Base-by-base conservation (phyloP, 1,140 invertebrate genomes). In the Leptopilina clavipes region DNA sequence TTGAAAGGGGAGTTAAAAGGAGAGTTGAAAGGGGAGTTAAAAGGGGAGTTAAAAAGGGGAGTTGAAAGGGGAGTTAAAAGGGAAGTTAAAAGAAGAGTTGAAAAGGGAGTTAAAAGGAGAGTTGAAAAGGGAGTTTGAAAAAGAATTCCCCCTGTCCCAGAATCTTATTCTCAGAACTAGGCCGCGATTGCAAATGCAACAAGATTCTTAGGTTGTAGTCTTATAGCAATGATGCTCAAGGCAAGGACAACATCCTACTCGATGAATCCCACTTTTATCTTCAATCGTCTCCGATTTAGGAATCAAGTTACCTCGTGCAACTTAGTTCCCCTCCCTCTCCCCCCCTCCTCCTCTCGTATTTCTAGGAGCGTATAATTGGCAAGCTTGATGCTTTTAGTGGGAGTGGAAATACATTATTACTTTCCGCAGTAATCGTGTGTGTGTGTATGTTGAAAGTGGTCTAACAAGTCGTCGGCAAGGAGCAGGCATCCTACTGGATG, bases 391-490 rank as follows among this genome's bases (percentile, higher is more conserved):
- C n/a, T 31, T 65, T 14, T 19, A n/a, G 59, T 65, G 59, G 59
- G 59, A 31, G 59, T 65, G 22, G 3, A 37, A 65, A 65, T 65
- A 37, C 14, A 22, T 31, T 65, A n/a, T 54, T 0, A 3, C 10
- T n/a, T 65, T 65, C 19, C 7, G n/a, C 7, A 31, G 12, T 37
- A 37, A 25, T 0, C 73, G 78, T 76, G 73, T 76, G 73, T 79
- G 78, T 76, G 73, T 76, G 73, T 79, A 75, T 74, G 80, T 84
- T 85, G 85, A 86, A 86, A 86, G 85, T 85, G 81, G 85, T 86
- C 82, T 82, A 82, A 82, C 83, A 74, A 83, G 82, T 83, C 82
- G 25, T 2, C 25, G 25, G 25, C 25, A 31, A 5, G 25, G 1
- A 31, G 25, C 25, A 82, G 75, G 80, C 72, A 72, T 76, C 74